Percentiles rank a stretch among this genome's conserved stretches.
phyloP scores from a whole-genome alignment of 1,140 invertebrate species.

The Choristoneura fumiferana region DNA sequence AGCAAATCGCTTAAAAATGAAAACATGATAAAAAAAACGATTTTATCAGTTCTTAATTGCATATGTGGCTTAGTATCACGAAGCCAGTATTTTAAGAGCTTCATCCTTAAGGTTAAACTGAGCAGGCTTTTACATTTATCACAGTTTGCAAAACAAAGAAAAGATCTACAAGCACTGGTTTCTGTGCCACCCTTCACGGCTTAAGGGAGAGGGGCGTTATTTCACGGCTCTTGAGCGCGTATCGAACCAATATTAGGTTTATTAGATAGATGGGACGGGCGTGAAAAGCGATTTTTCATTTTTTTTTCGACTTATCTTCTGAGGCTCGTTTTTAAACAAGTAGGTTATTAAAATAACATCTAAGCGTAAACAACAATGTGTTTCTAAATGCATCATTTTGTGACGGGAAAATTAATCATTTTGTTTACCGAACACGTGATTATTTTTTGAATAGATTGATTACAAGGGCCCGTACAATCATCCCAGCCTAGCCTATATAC shows the following conservation, averaged over 20 bases:
- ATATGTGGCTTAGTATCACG: conserved; percentile 2
- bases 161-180: background rate
- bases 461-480: too few species aligned
- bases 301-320: conserved; percentile 17
- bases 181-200: conserved; percentile 2
- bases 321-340: conserved; percentile 6
- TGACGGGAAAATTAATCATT: background rate
- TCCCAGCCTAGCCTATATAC: too few species aligned
- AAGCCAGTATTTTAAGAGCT: conserved; percentile 2
- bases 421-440: too few species aligned
- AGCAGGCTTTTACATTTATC: background rate
- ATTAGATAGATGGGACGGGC: conserved; percentile 23
- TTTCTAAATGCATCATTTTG: background rate
- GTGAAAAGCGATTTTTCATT: conserved; percentile 33
- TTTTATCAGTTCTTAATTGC: conserved; percentile 9
- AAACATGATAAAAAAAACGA: background rate
- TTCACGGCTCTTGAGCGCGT: conserved; percentile 45
- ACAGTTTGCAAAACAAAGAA: background rate
- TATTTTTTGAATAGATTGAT: too few species aligned
- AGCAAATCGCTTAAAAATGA: too few species aligned
- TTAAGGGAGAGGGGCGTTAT: conserved; percentile 29
- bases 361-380: background rate
- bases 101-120: background rate
- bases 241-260: conserved; percentile 28
- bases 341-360: conserved; percentile 6